phyloP scores from a whole-genome alignment of 2,113 vertebrate species.

The Neodon shergylaensis region DNA sequence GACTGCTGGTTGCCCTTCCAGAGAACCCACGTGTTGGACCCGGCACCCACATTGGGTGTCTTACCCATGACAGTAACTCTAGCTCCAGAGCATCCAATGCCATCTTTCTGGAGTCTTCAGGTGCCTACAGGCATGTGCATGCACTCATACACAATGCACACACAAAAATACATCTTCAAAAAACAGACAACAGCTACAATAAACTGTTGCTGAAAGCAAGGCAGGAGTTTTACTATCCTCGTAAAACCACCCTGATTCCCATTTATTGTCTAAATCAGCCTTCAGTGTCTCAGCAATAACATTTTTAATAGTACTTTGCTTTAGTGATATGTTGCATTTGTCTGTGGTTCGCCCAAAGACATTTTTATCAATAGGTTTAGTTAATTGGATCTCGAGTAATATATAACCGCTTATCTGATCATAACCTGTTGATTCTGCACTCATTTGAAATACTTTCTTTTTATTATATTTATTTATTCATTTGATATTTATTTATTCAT shows the following conservation, averaged over 20 bases:
- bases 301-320: neutral
- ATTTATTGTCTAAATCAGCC: constrained; percentile 11
- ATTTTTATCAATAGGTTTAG: constrained; percentile 28
- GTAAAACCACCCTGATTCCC: constrained; percentile 44
- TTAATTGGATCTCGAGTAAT: neutral
- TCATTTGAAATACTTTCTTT: neutral
- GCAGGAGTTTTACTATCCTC: neutral
- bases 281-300: neutral
- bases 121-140: too few relatives aligned
- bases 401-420: constrained; percentile 3
- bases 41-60: neutral
- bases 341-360: neutral
- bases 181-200: neutral
- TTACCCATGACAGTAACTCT: neutral
- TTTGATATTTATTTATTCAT: neutral
- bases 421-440: constrained; percentile 17
- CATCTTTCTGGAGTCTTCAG: neutral
- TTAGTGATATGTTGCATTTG: neutral
- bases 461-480: neutral
- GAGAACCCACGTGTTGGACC: neutral
- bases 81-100: neutral
- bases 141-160: neutral
- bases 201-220: constrained; percentile 61
- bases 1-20: neutral
- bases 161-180: neutral